Percentiles rank a stretch among this genome's conserved stretches.
These are phyloP conservation scores for Cotesia typhae DNA, from an alignment of 1,140 invertebrate genomes.

Conservation along the genomic window DNA sequence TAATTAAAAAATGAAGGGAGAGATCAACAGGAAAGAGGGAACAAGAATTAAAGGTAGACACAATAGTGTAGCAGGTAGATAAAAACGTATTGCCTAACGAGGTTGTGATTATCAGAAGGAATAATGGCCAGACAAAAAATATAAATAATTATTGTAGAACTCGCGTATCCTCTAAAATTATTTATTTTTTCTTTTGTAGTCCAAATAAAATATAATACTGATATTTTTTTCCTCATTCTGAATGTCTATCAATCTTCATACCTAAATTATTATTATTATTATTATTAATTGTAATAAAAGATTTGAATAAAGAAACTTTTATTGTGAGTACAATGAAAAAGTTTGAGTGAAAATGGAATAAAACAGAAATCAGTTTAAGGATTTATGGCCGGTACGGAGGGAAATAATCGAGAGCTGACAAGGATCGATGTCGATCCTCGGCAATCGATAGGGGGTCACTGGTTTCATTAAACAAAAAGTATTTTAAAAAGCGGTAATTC, in stretches of 20 bases:
- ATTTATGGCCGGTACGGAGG: conserved; percentile 20
- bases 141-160: not conserved
- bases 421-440: conserved; percentile 38
- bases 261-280: not conserved
- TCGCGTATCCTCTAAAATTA: not conserved
- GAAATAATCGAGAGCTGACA: conserved; percentile 32
- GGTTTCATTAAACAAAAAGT: conserved; percentile 18
- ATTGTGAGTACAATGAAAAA: not conserved
- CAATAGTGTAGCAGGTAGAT: not conserved
- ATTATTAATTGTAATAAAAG: conserved; percentile 11
- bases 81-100: conserved; percentile 24
- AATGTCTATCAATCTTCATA: conserved; percentile 14
- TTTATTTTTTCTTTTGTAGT: conserved; percentile 8
- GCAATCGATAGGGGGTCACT: conserved; percentile 52
- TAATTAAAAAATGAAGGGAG: conserved; percentile 1
- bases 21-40: not conserved
- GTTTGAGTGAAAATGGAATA: not conserved
- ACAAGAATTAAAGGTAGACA: not conserved
- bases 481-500: not conserved
- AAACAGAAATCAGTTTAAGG: not conserved
- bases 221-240: not conserved
- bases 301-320: not conserved
- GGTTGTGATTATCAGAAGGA: conserved; percentile 25
- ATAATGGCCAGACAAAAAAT: conserved; percentile 16
- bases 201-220: conserved; percentile 3